Conservation (phyloP, 2,797 vertebrate species). For the Gambusia yucatana region DNA sequence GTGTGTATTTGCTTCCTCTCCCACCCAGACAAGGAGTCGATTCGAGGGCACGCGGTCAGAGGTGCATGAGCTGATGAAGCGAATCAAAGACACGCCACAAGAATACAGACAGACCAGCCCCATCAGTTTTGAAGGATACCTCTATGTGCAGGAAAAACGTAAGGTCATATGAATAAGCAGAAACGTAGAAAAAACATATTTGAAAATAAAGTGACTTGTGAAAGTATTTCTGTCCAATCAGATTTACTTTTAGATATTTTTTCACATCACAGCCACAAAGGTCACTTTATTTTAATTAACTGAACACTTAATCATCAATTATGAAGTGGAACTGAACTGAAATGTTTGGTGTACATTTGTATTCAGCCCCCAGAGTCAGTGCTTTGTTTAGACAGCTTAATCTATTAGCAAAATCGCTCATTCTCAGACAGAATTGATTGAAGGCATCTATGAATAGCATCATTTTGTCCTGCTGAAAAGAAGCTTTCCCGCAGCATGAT, state of each 20-base stretch:
- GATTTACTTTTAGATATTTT: background rate
- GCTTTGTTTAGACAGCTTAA: background rate
- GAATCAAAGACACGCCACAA: conserved; percentile 88
- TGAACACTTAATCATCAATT: background rate
- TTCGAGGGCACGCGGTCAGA: conserved; percentile 96
- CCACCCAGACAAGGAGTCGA: conserved; percentile 89
- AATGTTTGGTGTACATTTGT: background rate
- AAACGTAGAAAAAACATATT: background rate
- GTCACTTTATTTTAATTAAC: background rate
- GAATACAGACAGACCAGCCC: conserved; percentile 92
- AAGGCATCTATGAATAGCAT: background rate
- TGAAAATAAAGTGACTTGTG: background rate
- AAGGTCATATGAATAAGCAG: conserved; percentile 34
- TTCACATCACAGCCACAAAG: background rate
- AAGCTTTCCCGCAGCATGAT: background rate
- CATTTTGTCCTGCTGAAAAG: background rate
- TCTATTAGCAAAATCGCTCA: background rate
- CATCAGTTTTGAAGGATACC: conserved; percentile 94
- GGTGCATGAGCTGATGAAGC: conserved; percentile 94
- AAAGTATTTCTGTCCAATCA: background rate
- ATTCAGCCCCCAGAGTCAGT: background rate
- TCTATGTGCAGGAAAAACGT: conserved; percentile 98
- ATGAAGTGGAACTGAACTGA: background rate
- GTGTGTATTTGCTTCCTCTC: conserved; percentile 26
- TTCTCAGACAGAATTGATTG: background rate